Conservation (phyloP, 2,797 vertebrate species). For the Zalophus californianus region DNA sequence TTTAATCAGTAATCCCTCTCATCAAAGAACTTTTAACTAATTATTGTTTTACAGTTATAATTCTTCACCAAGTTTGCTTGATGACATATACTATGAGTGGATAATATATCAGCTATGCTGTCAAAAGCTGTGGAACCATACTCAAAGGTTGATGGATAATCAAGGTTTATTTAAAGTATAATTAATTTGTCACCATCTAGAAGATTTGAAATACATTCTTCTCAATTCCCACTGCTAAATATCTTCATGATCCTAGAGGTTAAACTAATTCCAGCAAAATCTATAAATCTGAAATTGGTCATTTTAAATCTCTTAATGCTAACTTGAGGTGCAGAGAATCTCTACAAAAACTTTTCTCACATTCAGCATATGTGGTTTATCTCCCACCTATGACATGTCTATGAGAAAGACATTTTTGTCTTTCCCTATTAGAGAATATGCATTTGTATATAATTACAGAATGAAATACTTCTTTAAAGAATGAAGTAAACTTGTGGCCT, state of each 20-base stretch:
- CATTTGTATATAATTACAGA: neutral
- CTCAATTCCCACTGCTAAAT: conserved; percentile 68
- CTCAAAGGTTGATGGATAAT: conserved; percentile 79
- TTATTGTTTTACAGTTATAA: conserved; percentile 41
- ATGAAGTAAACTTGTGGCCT: neutral
- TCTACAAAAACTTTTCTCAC: neutral
- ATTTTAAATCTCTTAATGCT: neutral
- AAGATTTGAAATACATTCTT: conserved; percentile 75
- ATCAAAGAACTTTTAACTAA: conserved; percentile 56
- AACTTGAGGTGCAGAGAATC: neutral
- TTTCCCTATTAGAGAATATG: neutral
- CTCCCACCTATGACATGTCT: neutral
- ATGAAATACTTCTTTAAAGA: neutral
- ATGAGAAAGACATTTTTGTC: neutral
- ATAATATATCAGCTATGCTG: conserved; percentile 56
- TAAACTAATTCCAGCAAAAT: conserved; percentile 48
- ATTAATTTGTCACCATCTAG: conserved; percentile 83
- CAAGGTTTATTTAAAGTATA: conserved; percentile 76
- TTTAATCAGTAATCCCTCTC: conserved; percentile 48
- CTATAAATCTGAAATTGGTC: neutral
- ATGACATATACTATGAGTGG: conserved; percentile 63
- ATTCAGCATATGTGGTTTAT: neutral
- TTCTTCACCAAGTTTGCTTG: conserved; percentile 67
- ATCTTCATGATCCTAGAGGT: conserved; percentile 24
- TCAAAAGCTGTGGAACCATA: conserved; percentile 69